These are phyloP conservation scores for Margaritifera margaritifera DNA, from an alignment of 2,888 invertebrate genomes.

Conservation along the genomic window DNA sequence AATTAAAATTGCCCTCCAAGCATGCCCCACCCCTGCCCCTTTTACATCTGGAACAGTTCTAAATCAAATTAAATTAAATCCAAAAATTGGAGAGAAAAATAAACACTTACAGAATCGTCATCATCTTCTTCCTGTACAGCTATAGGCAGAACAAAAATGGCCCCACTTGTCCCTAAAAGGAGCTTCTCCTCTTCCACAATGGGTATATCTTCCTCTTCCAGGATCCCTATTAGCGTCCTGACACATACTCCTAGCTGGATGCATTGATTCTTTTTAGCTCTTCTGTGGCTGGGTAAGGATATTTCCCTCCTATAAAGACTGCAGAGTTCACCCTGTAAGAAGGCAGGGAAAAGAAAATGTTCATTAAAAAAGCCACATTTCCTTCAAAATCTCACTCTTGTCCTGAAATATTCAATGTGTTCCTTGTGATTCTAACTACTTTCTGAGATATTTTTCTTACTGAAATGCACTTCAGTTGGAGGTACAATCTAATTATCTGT, in stretches of 20 bases:
- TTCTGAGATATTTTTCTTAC: neutral
- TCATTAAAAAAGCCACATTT: neutral
- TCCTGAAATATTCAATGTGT: neutral
- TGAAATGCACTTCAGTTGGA: neutral
- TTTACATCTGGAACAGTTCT: no score
- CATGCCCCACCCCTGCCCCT: no score
- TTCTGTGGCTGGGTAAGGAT: neutral
- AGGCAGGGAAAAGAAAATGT: neutral
- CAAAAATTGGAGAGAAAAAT: neutral
- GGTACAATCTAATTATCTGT: no score
- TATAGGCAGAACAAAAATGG: slow-evolving; percentile 55
- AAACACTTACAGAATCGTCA: slow-evolving; percentile 28
- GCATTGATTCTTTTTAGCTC: neutral
- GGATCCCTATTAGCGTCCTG: slow-evolving; percentile 40
- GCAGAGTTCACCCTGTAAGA: slow-evolving; percentile 49
- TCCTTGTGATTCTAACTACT: neutral
- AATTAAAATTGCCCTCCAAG: no score
- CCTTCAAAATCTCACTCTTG: neutral
- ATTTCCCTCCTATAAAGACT: slow-evolving; percentile 51
- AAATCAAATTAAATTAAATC: no score
- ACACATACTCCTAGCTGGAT: slow-evolving; percentile 53
- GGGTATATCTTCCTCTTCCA: slow-evolving; percentile 33
- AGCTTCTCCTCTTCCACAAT: slow-evolving; percentile 33
- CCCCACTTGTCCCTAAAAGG: slow-evolving; percentile 53
- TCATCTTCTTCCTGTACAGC: slow-evolving; percentile 23